Base-by-base conservation (phyloP, 2,113 vertebrate genomes). In the Nicator chloris region DNA sequence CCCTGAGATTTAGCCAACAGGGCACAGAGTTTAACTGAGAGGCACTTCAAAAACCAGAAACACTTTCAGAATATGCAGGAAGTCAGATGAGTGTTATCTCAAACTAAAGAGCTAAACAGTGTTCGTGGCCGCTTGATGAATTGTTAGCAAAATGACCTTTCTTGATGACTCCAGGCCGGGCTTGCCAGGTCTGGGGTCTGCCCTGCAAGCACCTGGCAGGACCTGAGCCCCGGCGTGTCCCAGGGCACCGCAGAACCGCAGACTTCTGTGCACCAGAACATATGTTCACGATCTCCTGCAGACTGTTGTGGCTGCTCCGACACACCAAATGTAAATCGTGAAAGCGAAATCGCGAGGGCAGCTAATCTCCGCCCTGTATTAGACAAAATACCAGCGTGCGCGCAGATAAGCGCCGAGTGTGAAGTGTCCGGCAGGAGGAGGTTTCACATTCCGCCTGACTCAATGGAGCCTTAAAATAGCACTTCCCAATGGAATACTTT, bases 381-480 rank as follows among this genome's bases (percentile, higher is more conserved):
- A 96, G 96, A 96, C 95, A 96, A 95, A 97, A 96, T 63, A 96
- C 15, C 92, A 81, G 94, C 26, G 10, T 10, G 40, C 59, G 23
- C 3, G 4, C 79, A 86, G 95, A 94, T 95, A 95, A 97, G 94
- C 91, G 26, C 45, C 82, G 21, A 91, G 93, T 30, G 95, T 21
- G 90, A 93, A 96, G 85, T 53, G 90, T 56, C 82, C 60, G 9
- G 76, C 20, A 14, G 79, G 87, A 72, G 92, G 75, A 92, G 95
- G 85, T 33, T 75, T 92, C 86, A 3, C 88, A 91, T 94, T 96
- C 96, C 72, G 33, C 90, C 76, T 33, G 82, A 64, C 93, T 95
- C 93, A 96, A 84, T 93, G 92, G 60, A 94, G 64, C 61, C 94
- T 96, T 96, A 97, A 97, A 96, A 96, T 96, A 96, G 95, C 94